phyloP scores from a whole-genome alignment of 2,888 invertebrate genomes.

The Autographa gamma region DNA sequence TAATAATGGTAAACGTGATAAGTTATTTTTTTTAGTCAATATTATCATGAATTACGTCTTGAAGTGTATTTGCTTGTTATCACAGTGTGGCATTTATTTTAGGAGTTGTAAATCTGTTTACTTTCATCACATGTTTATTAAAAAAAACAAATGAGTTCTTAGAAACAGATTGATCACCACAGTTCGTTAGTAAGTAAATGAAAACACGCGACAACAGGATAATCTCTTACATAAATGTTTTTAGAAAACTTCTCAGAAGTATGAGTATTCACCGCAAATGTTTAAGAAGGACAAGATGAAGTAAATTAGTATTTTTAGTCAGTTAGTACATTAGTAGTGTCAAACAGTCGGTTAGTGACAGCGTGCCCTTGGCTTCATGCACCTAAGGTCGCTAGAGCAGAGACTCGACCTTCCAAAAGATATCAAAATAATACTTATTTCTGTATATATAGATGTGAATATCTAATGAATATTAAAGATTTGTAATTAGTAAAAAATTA shows the following conservation, averaged over 20 bases:
- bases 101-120: neutral
- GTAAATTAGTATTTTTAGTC: neutral
- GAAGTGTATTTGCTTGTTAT: too few relatives aligned
- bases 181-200: too few relatives aligned
- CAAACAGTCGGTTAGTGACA: constrained; percentile 7
- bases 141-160: neutral
- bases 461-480: neutral
- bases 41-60: too few relatives aligned
- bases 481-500: too few relatives aligned
- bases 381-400: constrained; percentile 17
- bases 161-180: neutral
- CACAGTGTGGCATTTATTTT: neutral
- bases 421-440: constrained; percentile 25
- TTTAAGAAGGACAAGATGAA: neutral
- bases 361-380: constrained; percentile 18
- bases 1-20: too few relatives aligned
- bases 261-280: neutral
- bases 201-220: too few relatives aligned
- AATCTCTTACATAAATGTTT: too few relatives aligned
- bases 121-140: neutral
- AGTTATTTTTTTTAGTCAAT: too few relatives aligned
- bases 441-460: neutral
- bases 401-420: constrained; percentile 15
- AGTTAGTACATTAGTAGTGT: too few relatives aligned
- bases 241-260: too few relatives aligned